Conservation (phyloP, 2,797 vertebrate species). For the Neopelma chrysocephalum region DNA sequence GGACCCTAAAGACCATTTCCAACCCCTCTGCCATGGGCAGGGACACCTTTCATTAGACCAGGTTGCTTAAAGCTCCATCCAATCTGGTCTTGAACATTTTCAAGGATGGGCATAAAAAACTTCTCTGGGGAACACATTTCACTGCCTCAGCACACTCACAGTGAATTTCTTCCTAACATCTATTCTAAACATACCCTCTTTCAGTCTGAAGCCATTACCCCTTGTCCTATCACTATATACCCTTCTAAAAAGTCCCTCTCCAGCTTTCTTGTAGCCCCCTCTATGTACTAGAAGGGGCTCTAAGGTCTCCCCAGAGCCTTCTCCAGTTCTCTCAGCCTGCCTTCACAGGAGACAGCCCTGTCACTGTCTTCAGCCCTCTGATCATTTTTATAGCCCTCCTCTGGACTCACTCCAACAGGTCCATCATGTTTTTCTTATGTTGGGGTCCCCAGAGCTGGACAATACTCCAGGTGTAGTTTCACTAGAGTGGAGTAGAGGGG, state of each 20-base stretch:
- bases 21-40: not conserved
- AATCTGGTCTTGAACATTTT: not conserved
- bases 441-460: not conserved
- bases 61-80: not conserved
- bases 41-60: not conserved
- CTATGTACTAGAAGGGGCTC: not conserved
- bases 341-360: not conserved
- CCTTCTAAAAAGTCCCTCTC: rapidly evolving
- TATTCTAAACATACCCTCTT: not conserved
- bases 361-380: not conserved
- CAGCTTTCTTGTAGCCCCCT: not conserved
- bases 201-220: not conserved
- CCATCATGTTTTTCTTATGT: not conserved
- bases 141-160: not conserved
- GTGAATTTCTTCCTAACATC: not conserved
- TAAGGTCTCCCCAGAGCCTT: not conserved
- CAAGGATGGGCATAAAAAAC: not conserved
- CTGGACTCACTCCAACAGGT: not conserved
- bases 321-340: not conserved
- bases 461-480: not conserved
- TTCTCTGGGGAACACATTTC: not conserved
- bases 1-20: not conserved
- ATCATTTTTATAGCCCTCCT: not conserved
- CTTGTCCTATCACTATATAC: not conserved
- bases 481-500: not conserved